Percentiles rank a stretch among this genome's conserved stretches.
These are phyloP conservation scores for Lanius ludovicianus DNA, from an alignment of 2,113 vertebrate genomes.

Conservation along the genomic window DNA sequence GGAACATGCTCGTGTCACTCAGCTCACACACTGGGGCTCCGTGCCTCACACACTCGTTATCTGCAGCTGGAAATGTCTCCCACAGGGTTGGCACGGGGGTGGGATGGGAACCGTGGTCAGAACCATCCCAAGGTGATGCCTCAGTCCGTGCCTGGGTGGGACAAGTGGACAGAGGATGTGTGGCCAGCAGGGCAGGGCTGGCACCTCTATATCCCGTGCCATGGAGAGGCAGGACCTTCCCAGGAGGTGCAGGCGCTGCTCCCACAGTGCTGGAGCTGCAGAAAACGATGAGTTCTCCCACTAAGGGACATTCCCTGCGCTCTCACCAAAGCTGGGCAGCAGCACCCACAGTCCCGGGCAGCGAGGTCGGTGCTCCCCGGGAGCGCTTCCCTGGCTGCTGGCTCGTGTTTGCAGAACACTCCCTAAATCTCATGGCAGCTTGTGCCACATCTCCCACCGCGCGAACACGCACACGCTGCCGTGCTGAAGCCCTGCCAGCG, in stretches of 20 bases:
- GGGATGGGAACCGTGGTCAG: background rate
- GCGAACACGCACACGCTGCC: background rate
- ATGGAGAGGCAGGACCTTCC: rapidly evolving
- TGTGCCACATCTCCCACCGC: background rate
- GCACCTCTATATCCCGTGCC: background rate
- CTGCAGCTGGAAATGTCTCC: background rate
- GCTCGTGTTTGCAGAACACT: background rate
- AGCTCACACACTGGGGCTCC: rapidly evolving
- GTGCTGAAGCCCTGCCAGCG: conserved; percentile 12
- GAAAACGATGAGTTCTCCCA: rapidly evolving
- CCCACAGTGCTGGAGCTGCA: rapidly evolving
- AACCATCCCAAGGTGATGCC: background rate
- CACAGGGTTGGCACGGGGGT: background rate
- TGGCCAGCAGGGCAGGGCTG: background rate
- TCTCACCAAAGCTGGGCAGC: background rate
- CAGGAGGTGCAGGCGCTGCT: rapidly evolving
- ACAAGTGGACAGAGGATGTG: background rate
- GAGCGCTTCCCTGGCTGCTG: background rate
- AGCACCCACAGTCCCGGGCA: background rate
- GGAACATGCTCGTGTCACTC: rapidly evolving
- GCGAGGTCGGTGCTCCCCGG: background rate
- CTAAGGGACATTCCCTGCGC: rapidly evolving
- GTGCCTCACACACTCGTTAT: background rate
- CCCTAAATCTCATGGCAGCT: background rate
- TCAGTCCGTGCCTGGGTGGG: background rate